Evolutionary conservation across 2,888 invertebrate species (phyloP).

Genomic region (Cantharis rufa): DNA sequence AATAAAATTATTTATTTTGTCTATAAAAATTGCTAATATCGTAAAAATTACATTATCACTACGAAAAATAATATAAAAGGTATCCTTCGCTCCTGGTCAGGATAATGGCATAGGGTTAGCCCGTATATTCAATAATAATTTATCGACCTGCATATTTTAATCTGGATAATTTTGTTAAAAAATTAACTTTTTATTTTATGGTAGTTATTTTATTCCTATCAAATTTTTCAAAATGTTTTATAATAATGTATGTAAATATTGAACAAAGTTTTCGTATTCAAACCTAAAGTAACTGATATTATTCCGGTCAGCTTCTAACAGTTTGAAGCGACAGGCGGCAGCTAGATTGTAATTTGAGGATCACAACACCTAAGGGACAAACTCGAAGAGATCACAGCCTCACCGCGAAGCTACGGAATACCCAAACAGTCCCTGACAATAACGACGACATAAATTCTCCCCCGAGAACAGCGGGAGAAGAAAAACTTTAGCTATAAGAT

Average conservation of each 20-base stretch:
- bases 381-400: constrained; percentile 40
- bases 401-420: constrained; percentile 42
- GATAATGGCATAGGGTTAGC: too few relatives aligned
- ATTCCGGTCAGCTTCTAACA: constrained; percentile 51
- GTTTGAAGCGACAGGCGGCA: constrained; percentile 49
- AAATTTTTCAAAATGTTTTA: constrained; percentile 1
- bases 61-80: too few relatives aligned
- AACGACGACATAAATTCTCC: constrained; percentile 57
- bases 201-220: background rate
- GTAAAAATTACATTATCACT: background rate
- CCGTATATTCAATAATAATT: background rate
- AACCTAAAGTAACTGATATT: constrained; percentile 39
- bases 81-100: too few relatives aligned
- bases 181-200: background rate
- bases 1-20: background rate
- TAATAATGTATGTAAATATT: constrained; percentile 2
- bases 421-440: constrained; percentile 55
- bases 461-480: constrained; percentile 39
- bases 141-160: background rate
- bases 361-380: constrained; percentile 54
- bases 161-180: background rate
- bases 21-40: background rate
- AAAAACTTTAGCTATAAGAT: constrained; percentile 25
- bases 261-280: constrained; percentile 1
- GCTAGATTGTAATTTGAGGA: constrained; percentile 56